A percentile compares a stretch with the other conserved stretches of the same genome.
Conservation (phyloP, 2,797 vertebrate genomes). For the Epinephelus coioides region DNA sequence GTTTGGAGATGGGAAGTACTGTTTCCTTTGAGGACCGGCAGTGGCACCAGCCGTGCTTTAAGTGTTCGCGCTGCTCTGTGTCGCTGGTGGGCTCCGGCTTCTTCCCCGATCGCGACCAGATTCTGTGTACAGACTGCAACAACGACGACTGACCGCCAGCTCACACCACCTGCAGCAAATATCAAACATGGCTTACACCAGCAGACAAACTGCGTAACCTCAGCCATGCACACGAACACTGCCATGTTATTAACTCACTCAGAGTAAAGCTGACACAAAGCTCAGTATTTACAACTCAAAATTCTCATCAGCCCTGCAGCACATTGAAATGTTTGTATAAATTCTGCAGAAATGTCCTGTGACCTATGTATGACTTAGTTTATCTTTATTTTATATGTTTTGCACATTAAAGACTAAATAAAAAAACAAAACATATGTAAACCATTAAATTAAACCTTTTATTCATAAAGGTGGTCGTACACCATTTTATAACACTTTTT, state of each 20-base stretch:
- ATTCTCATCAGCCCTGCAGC: constrained; percentile 31
- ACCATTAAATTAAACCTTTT: constrained; percentile 28
- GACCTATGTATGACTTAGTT: constrained; percentile 22
- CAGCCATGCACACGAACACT: constrained; percentile 54
- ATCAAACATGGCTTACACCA: constrained; percentile 8
- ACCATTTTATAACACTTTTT: constrained; percentile 9
- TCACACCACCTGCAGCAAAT: background rate
- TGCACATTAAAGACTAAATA: constrained; percentile 51
- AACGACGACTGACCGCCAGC: constrained; percentile 79
- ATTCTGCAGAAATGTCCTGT: constrained; percentile 40
- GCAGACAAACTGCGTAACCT: constrained; percentile 34
- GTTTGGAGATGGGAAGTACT: constrained; percentile 95
- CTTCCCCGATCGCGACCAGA: constrained; percentile 93
- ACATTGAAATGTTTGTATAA: constrained; percentile 56
- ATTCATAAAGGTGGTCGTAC: background rate
- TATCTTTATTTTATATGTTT: constrained; percentile 39
- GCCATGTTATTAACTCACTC: constrained; percentile 35
- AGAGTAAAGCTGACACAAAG: constrained; percentile 31
- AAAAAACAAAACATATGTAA: constrained; percentile 25
- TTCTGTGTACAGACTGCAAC: constrained; percentile 95
- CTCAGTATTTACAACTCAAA: constrained; percentile 50
- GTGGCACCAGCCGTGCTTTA: constrained; percentile 98
- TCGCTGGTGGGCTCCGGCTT: constrained; percentile 96
- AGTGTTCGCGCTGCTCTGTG: constrained; percentile 95
- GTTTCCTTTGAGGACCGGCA: constrained; percentile 95